phyloP scores from a whole-genome alignment of 1,140 invertebrate species.

The Acromyrmex heyeri region DNA sequence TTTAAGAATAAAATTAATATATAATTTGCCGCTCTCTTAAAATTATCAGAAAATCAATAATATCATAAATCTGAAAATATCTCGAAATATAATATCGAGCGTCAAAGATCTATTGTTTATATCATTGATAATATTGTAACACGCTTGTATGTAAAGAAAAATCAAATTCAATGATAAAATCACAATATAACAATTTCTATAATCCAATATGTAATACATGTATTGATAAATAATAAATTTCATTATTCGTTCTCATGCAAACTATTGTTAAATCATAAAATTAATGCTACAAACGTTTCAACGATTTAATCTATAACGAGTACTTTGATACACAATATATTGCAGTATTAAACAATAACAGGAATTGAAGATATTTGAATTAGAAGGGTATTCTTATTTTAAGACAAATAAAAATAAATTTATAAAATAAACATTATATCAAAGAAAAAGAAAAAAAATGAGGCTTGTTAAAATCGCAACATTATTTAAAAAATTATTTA shows the following conservation, averaged over 20 bases:
- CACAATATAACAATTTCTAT: slow-evolving; percentile 18
- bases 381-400: not conserved
- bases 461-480: not conserved
- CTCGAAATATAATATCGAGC: not conserved
- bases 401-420: no score
- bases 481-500: not conserved
- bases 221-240: slow-evolving; percentile 32
- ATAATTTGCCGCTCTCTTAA: not conserved
- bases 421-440: not conserved
- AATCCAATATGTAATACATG: slow-evolving; percentile 19
- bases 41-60: not conserved
- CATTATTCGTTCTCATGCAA: slow-evolving; percentile 10
- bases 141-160: not conserved
- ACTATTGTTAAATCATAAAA: slow-evolving; percentile 31
- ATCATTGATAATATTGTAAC: not conserved
- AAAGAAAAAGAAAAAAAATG: not conserved
- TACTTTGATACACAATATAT: not conserved
- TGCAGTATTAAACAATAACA: not conserved
- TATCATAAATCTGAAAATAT: not conserved
- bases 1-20: slow-evolving; percentile 7
- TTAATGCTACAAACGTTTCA: slow-evolving; percentile 3
- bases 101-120: slow-evolving; percentile 16
- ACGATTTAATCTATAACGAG: slow-evolving; percentile 6
- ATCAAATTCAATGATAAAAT: slow-evolving; percentile 22
- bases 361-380: not conserved